Percentiles rank a stretch among this genome's conserved stretches.
These are phyloP conservation scores for Malurus melanocephalus DNA, from an alignment of 2,113 vertebrate genomes.

Conservation along the genomic window DNA sequence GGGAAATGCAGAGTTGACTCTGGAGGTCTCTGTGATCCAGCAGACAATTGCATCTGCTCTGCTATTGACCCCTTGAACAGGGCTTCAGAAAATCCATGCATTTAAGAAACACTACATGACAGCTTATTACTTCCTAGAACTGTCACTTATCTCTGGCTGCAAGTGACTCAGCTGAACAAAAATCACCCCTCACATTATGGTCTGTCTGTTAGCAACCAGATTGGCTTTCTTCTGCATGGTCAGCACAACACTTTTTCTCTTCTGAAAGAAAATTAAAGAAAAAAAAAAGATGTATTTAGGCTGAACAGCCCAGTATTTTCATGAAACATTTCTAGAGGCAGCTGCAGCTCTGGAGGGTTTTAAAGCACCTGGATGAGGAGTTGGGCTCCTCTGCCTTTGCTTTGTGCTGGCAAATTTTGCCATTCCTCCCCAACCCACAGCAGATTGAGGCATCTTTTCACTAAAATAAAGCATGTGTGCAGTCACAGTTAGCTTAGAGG, in stretches of 20 bases:
- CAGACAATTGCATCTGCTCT: constrained; percentile 43
- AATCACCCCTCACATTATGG: neutral
- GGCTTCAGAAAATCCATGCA: constrained; percentile 49
- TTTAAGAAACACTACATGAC: constrained; percentile 51
- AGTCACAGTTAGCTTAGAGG: neutral
- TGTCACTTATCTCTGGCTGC: constrained; percentile 33
- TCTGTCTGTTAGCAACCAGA: neutral
- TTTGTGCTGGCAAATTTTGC: neutral
- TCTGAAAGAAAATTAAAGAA: neutral
- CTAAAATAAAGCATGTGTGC: neutral
- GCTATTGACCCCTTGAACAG: constrained; percentile 11
- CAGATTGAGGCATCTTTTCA: neutral
- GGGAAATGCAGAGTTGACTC: constrained; percentile 13
- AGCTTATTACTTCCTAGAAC: constrained; percentile 48
- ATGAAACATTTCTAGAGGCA: neutral
- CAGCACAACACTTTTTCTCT: constrained; percentile 1
- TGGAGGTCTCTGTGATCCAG: neutral
- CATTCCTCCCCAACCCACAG: neutral
- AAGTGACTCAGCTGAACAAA: constrained; percentile 58
- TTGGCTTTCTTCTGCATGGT: constrained; percentile 1
- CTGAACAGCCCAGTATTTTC: neutral
- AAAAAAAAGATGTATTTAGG: neutral
- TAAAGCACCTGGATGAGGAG: neutral
- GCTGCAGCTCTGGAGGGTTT: neutral
- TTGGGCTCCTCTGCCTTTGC: neutral